Evolutionary conservation across 2,888 invertebrate genomes (phyloP).

Genomic region (Stenodera caucasica): DNA sequence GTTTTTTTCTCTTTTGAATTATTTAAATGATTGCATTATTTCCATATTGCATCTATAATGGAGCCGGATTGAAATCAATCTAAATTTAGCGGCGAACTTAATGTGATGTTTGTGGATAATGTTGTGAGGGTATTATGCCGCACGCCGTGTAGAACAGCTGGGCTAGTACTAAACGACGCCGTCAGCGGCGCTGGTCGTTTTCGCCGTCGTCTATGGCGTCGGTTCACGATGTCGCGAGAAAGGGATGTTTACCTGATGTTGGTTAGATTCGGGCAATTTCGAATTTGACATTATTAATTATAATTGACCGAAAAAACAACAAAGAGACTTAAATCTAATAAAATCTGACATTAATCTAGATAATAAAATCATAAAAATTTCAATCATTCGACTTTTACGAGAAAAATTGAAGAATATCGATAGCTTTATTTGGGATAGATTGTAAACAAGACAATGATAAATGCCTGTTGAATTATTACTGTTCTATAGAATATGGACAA

Average conservation of each 20-base stretch:
- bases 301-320: conserved; percentile 5
- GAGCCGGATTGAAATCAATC: conserved; percentile 25
- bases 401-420: too few species aligned
- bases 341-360: background rate
- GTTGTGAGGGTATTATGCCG: conserved; percentile 32
- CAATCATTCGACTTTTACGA: too few species aligned
- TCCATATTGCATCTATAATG: conserved; percentile 16
- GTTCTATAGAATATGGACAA: background rate
- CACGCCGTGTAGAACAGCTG: conserved; percentile 46
- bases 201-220: conserved; percentile 54
- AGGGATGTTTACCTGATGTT: conserved; percentile 34
- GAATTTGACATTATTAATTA: conserved; percentile 21
- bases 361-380: too few species aligned
- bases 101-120: conserved; percentile 27
- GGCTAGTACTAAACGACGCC: conserved; percentile 48
- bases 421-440: too few species aligned
- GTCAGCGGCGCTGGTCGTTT: conserved; percentile 50
- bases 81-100: conserved; percentile 36
- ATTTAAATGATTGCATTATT: conserved; percentile 31
- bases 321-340: background rate
- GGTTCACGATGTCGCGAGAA: conserved; percentile 23
- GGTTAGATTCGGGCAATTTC: conserved; percentile 24
- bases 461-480: conserved; percentile 1
- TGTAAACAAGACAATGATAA: background rate
- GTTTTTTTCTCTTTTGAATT: background rate